Evolutionary conservation across 2,888 invertebrate species (phyloP), one percentile per base, ranked within the genome.

Genomic region (Himalopsyche japonica): DNA sequence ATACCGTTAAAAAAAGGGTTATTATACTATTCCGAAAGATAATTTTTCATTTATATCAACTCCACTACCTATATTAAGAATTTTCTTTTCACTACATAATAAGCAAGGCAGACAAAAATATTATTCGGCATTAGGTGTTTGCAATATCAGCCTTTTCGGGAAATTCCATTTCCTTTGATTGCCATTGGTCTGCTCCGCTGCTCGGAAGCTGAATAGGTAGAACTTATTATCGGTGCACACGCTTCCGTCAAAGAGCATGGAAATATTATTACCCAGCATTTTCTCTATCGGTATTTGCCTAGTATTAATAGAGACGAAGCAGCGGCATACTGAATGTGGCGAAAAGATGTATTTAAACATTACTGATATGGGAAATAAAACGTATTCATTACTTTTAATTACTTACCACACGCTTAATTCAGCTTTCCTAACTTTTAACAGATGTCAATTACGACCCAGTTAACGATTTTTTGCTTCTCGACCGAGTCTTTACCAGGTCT

Each of bases 81-180:
- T 77, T 24, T 37, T n/a, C 30, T 37, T 30, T 34, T 15, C 15
- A 37, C 12, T 20, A 47, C n/a, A 37, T 37, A 57, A 57, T 7
- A 57, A 24, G 57, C 20, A 57, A 3, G 20, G 57, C 15, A 43
- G 43, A 43, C 15, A 57, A 20, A 57, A 57, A 57, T 57, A 57
- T 57, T 57, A 57, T 57, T n/a, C 6, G 8, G 57, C 48, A 49
- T 80, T 80, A 47, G 32, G 49, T 48, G 48, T 80, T 24, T 49
- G 80, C 80, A 80, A 32, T 49, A 49, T 80, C 57, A 27, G 37
- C 20, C 37, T 48, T 47, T 27, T 30, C 57, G 48, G 48, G 32
- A 49, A 48, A 80, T 49, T 48, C 32, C 7, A 49, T 48, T n/a
- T 27, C 30, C 80, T 80, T 80, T 80, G 80, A 80, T 80, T 80